These are phyloP conservation scores for Athripsodes cinereus DNA, from an alignment of 2,888 invertebrate species.

Conservation along the genomic window DNA sequence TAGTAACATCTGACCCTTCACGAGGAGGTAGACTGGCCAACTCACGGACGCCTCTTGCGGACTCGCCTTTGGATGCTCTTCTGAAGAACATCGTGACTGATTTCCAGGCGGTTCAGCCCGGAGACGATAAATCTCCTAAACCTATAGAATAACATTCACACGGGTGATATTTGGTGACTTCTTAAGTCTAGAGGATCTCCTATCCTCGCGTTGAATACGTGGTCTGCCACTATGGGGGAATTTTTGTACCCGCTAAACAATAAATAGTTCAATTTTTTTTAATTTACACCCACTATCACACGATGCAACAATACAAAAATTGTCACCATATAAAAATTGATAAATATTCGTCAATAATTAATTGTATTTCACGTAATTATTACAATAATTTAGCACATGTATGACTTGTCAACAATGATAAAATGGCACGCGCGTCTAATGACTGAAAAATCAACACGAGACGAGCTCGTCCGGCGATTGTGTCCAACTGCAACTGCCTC, in stretches of 20 bases:
- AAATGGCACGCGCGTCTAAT: background rate
- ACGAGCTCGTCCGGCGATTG: background rate
- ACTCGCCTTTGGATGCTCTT: conserved; percentile 55
- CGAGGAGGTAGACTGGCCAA: conserved; percentile 2
- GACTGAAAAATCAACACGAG: background rate
- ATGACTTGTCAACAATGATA: background rate
- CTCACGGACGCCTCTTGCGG: conserved; percentile 38
- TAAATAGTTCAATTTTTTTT: too few species aligned
- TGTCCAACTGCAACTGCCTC: background rate
- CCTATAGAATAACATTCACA: conserved; percentile 55
- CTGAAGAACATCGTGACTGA: conserved; percentile 60
- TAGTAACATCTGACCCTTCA: conserved; percentile 10
- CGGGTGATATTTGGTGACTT: background rate
- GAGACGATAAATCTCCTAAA: conserved; percentile 57
- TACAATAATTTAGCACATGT: background rate
- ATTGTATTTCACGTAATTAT: too few species aligned
- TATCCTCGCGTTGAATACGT: background rate
- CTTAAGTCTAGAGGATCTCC: background rate
- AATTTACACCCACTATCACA: too few species aligned
- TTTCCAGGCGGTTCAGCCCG: conserved; percentile 55
- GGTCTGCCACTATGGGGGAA: background rate
- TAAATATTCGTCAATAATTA: too few species aligned
- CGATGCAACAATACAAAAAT: too few species aligned
- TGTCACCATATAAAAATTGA: too few species aligned
- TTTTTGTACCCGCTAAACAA: too few species aligned